A percentile compares a stretch with the other conserved stretches of the same genome.
phyloP scores from a whole-genome alignment of 1,140 invertebrate genomes.

The Megalonaias nervosa region DNA sequence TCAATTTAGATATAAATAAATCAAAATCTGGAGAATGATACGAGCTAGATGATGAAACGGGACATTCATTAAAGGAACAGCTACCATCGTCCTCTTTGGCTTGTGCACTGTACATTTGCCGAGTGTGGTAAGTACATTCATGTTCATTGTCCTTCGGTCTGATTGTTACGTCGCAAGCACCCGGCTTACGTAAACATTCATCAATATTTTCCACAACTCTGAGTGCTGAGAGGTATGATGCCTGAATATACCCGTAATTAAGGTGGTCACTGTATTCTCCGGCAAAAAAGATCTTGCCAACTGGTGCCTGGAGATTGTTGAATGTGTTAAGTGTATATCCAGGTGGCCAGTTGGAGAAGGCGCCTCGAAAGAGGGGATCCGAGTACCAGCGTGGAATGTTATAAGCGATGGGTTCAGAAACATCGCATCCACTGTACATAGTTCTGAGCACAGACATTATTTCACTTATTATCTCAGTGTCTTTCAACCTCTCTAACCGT shows the following conservation, averaged over 20 bases:
- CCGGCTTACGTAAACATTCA: no score
- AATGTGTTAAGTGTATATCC: conserved; percentile 11
- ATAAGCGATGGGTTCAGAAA: conserved; percentile 1
- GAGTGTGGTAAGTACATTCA: no score
- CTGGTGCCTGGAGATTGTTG: conserved; percentile 5
- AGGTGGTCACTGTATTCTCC: conserved; percentile 17
- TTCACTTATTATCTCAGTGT: conserved; percentile 11
- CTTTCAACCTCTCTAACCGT: conserved; percentile 5
- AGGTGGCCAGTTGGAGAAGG: conserved; percentile 30
- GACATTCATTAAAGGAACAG: no score
- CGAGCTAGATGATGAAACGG: no score
- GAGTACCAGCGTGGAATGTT: conserved; percentile 18
- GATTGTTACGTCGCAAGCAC: no score
- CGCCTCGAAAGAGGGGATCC: conserved; percentile 19
- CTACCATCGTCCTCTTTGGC: no score
- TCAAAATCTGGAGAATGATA: no score
- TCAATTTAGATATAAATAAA: no score
- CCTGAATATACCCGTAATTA: conserved; percentile 26
- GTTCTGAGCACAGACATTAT: not conserved
- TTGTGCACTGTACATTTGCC: no score
- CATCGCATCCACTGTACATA: conserved; percentile 5
- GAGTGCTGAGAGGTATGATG: conserved; percentile 1
- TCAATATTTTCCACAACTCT: no score
- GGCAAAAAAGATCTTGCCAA: conserved; percentile 16
- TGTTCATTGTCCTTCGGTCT: no score